A percentile compares a stretch with the other conserved stretches of the same genome.
phyloP scores from a whole-genome alignment of 2,888 invertebrate species.

The Oxystoma pomonae region DNA sequence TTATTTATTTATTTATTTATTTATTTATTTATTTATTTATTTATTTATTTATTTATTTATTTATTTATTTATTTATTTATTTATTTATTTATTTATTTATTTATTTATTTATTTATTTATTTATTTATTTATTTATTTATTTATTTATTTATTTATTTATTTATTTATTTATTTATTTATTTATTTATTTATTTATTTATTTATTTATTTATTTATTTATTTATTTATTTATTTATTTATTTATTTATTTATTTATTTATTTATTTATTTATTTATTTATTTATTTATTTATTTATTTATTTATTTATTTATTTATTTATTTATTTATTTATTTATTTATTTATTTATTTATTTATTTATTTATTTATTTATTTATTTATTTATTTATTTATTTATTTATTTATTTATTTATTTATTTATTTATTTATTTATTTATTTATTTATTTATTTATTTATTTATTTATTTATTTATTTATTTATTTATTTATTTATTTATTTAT shows the following conservation, averaged over 20 bases:
- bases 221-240: neutral
- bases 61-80: too few relatives aligned
- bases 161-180: neutral
- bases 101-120: neutral
- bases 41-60: too few relatives aligned
- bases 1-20: too few relatives aligned
- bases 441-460: neutral
- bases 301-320: neutral
- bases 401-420: neutral
- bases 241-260: neutral
- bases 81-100: too few relatives aligned
- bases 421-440: neutral
- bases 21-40: too few relatives aligned
- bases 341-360: neutral
- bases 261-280: neutral
- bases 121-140: neutral
- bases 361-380: neutral
- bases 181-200: neutral
- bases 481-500: neutral
- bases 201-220: neutral
- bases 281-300: neutral
- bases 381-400: neutral
- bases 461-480: neutral
- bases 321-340: neutral
- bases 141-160: neutral